Percentiles rank a stretch among this genome's conserved stretches.
phyloP scores from a whole-genome alignment of 2,888 invertebrate genomes.

The Eristalis pertinax region DNA sequence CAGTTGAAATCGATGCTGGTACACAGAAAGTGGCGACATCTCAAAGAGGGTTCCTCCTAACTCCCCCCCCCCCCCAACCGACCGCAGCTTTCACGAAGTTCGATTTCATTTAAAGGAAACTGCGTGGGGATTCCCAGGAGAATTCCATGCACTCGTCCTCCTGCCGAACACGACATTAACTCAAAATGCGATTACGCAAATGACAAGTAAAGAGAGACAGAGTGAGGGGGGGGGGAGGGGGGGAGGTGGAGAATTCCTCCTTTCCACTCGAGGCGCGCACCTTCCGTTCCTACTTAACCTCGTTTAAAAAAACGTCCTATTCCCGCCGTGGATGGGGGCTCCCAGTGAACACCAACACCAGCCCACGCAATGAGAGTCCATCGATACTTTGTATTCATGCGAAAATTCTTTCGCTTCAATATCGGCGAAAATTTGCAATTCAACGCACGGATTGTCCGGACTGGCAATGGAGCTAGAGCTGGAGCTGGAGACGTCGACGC shows the following conservation, averaged over 20 bases:
- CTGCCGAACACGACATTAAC: slow-evolving; percentile 76
- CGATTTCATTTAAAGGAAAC: slow-evolving; percentile 50
- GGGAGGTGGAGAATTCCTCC: not conserved
- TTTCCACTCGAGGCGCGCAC: not conserved
- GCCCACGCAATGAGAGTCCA: slow-evolving; percentile 20
- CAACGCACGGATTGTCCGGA: slow-evolving; percentile 60
- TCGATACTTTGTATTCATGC: slow-evolving; percentile 72
- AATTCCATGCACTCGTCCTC: slow-evolving; percentile 28
- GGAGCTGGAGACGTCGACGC: not conserved
- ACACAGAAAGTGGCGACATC: not conserved
- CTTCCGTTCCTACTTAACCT: slow-evolving; percentile 29
- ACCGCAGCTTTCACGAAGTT: not conserved
- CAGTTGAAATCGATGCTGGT: not conserved
- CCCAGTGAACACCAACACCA: not conserved
- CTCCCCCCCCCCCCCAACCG: no score
- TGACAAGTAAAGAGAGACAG: slow-evolving; percentile 56
- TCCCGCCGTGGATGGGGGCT: not conserved
- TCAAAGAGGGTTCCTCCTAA: not conserved
- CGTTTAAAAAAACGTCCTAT: slow-evolving; percentile 52
- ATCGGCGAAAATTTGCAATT: slow-evolving; percentile 69
- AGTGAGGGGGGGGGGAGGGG: not conserved
- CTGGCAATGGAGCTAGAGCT: slow-evolving; percentile 2
- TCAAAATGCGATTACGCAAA: slow-evolving; percentile 79
- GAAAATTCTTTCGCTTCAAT: slow-evolving; percentile 48
- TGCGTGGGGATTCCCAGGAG: slow-evolving; percentile 11